Percentiles rank a stretch among this genome's conserved stretches.
Evolutionary conservation across 1,140 invertebrate species (phyloP).

Genomic region (Brachionus angularis): DNA sequence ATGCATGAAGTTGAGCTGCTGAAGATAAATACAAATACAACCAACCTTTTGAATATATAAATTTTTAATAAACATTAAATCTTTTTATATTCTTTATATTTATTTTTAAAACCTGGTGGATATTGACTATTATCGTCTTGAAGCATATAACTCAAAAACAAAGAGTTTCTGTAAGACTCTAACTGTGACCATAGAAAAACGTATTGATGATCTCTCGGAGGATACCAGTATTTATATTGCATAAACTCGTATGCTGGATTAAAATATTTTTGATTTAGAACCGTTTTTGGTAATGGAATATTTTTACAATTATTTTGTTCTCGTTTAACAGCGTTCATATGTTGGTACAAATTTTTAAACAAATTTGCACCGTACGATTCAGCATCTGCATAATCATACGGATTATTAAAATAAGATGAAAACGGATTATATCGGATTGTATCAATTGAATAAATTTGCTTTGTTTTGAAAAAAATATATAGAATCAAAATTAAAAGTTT

Average conservation of each 20-base stretch:
- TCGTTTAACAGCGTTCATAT: slow-evolving; percentile 10
- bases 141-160: slow-evolving; percentile 30
- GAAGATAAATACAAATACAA: slow-evolving; percentile 39
- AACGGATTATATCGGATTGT: slow-evolving; percentile 26
- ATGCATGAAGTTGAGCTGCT: slow-evolving; percentile 35
- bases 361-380: slow-evolving; percentile 31
- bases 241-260: slow-evolving; percentile 29
- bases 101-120: slow-evolving; percentile 3
- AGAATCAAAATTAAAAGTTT: too few species aligned
- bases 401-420: slow-evolving; percentile 34
- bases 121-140: slow-evolving; percentile 34
- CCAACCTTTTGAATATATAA: slow-evolving; percentile 20
- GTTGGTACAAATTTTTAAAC: slow-evolving; percentile 32
- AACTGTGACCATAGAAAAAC: slow-evolving; percentile 33
- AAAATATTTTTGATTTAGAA: slow-evolving; percentile 39
- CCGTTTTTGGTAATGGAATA: slow-evolving; percentile 38
- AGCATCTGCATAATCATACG: slow-evolving; percentile 37
- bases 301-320: slow-evolving; percentile 32
- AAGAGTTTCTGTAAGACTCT: slow-evolving; percentile 5
- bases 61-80: background rate
- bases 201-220: slow-evolving; percentile 26
- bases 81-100: background rate
- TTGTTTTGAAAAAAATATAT: too few species aligned
- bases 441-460: background rate
- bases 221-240: slow-evolving; percentile 36